Percentiles rank a stretch among this genome's conserved stretches.
These are phyloP conservation scores for Eurois occulta DNA, from an alignment of 2,888 invertebrate genomes.

Conservation along the genomic window DNA sequence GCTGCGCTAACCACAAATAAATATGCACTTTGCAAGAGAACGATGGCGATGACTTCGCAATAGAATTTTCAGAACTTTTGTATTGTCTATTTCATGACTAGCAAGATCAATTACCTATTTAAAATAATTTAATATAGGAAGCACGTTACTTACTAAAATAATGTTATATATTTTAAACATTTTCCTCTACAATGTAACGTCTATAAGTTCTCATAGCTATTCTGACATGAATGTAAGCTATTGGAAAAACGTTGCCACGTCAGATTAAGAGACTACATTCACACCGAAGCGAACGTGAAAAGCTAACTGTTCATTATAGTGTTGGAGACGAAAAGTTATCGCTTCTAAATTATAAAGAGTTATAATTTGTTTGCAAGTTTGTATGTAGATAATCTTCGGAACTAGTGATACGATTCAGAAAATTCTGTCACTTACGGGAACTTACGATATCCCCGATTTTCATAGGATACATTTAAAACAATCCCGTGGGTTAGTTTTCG, in stretches of 20 bases:
- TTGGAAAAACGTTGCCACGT: slow-evolving; percentile 69
- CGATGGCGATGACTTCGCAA: background rate
- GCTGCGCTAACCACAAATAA: no score
- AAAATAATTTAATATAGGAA: background rate
- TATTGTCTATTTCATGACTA: background rate
- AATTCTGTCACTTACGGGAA: no score
- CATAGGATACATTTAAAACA: no score
- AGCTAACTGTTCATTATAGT: background rate
- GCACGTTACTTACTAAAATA: slow-evolving; percentile 1
- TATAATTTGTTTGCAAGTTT: no score
- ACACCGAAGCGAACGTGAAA: slow-evolving; percentile 30
- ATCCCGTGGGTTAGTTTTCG: no score
- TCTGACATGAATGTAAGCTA: slow-evolving; percentile 65
- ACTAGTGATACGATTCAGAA: no score
- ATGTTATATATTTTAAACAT: slow-evolving; percentile 11
- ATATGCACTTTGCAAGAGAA: background rate
- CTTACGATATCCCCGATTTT: no score
- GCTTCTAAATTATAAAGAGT: background rate
- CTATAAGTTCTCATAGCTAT: slow-evolving; percentile 48
- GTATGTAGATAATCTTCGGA: no score
- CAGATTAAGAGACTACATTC: slow-evolving; percentile 62
- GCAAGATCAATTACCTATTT: background rate
- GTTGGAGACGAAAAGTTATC: background rate
- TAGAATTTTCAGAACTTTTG: background rate
- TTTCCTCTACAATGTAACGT: slow-evolving; percentile 10